Percentiles rank a stretch among this genome's conserved stretches.
phyloP scores from a whole-genome alignment of 2,113 vertebrate genomes.

The Phalacrocorax brasilianus region DNA sequence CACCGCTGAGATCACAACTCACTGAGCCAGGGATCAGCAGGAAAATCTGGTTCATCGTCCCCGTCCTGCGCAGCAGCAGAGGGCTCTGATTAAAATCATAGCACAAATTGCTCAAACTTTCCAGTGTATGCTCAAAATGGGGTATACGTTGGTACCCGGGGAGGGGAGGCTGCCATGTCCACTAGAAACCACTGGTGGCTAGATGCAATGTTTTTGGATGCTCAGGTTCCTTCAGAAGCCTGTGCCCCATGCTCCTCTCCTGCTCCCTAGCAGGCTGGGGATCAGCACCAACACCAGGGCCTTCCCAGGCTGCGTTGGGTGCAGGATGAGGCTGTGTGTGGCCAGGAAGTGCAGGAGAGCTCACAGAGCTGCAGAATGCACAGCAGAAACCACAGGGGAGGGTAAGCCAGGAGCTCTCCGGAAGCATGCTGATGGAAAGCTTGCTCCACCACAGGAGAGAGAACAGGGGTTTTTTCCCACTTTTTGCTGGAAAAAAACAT shows the following conservation, averaged over 20 bases:
- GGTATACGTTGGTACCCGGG: not conserved
- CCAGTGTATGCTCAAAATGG: not conserved
- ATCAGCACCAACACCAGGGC: fast-evolving
- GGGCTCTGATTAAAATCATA: not conserved
- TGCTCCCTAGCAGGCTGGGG: not conserved
- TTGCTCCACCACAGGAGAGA: fast-evolving
- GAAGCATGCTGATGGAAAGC: not conserved
- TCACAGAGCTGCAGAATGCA: fast-evolving
- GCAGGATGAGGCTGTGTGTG: not conserved
- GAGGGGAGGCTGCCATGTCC: fast-evolving
- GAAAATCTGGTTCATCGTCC: slow-evolving; percentile 30
- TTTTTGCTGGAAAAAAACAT: not conserved
- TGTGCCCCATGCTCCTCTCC: fast-evolving
- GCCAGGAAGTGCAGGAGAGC: not conserved
- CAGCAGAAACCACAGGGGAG: not conserved
- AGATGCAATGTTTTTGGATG: not conserved
- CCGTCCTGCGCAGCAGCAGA: fast-evolving
- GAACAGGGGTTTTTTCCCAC: fast-evolving
- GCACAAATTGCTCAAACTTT: not conserved
- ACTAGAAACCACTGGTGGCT: not conserved
- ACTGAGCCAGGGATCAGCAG: not conserved
- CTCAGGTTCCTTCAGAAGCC: not conserved
- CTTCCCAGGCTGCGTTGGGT: not conserved
- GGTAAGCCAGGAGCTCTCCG: not conserved
- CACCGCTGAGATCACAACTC: not conserved